Conservation (phyloP, 2,113 vertebrate genomes). For the Sminthopsis crassicaudata region DNA sequence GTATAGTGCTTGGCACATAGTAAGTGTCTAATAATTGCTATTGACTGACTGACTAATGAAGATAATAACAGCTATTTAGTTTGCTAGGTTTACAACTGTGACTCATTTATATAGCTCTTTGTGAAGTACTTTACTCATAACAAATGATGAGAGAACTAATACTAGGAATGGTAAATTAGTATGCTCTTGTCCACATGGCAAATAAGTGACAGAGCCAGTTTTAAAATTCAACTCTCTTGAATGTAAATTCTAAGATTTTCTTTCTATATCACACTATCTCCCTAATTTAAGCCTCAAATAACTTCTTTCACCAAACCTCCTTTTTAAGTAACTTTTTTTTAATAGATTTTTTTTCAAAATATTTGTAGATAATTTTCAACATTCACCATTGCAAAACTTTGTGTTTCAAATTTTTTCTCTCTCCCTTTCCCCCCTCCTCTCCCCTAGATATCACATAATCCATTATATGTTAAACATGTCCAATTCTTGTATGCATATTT, state of each 20-base stretch:
- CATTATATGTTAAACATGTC: too few species aligned
- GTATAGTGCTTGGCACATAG: not conserved
- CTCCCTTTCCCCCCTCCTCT: too few species aligned
- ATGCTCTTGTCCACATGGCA: not conserved
- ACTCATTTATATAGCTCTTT: not conserved
- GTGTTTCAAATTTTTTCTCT: too few species aligned
- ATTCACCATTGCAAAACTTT: too few species aligned
- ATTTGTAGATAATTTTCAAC: too few species aligned
- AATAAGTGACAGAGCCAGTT: not conserved
- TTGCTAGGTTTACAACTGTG: not conserved
- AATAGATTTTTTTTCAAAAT: too few species aligned
- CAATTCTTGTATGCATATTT: too few species aligned
- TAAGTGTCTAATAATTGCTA: conserved; percentile 7
- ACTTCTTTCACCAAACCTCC: not conserved
- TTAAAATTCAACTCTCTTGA: not conserved
- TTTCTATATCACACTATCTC: not conserved
- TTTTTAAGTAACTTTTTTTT: not conserved
- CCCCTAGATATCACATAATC: too few species aligned
- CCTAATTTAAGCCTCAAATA: not conserved
- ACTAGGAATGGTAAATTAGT: not conserved
- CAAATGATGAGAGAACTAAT: not conserved
- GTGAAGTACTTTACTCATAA: not conserved
- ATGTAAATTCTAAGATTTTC: not conserved
- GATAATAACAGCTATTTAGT: conserved; percentile 1
- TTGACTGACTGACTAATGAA: not conserved